These are phyloP conservation scores for Bombyx huttoni DNA, from an alignment of 2,888 invertebrate species.

Conservation along the genomic window DNA sequence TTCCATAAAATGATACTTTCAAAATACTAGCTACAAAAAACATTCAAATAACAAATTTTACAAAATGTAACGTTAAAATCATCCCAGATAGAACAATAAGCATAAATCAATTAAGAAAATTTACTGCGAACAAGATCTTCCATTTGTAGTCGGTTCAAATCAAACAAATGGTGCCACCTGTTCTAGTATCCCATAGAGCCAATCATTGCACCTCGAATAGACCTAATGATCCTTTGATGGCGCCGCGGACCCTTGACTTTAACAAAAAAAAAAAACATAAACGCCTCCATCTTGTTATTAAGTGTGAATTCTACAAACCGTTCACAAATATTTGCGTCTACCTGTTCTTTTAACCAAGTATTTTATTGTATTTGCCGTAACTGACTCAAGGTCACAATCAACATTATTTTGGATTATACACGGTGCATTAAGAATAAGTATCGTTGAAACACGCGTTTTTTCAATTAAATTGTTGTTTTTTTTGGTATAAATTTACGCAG, in stretches of 20 bases:
- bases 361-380: conserved; percentile 57
- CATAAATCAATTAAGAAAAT: background rate
- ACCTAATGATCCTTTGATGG: conserved; percentile 55
- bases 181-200: conserved; percentile 42
- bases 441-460: conserved; percentile 5
- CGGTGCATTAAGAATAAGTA: conserved; percentile 27
- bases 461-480: conserved; percentile 6
- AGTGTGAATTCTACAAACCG: conserved; percentile 70
- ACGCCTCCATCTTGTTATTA: conserved; percentile 57
- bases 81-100: background rate
- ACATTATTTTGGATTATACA: conserved; percentile 44
- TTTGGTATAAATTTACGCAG: background rate
- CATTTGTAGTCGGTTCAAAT: background rate
- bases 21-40: too few species aligned
- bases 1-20: too few species aligned
- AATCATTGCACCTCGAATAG: conserved; percentile 46
- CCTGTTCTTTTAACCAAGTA: conserved; percentile 52
- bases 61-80: too few species aligned
- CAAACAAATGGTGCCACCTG: conserved; percentile 34
- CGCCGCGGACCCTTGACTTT: background rate
- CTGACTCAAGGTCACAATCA: conserved; percentile 51
- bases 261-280: conserved; percentile 11
- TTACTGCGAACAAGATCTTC: background rate
- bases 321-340: conserved; percentile 72
- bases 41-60: too few species aligned